Conservation (phyloP, 2,113 vertebrate genomes). For the Cromileptes altivelis region DNA sequence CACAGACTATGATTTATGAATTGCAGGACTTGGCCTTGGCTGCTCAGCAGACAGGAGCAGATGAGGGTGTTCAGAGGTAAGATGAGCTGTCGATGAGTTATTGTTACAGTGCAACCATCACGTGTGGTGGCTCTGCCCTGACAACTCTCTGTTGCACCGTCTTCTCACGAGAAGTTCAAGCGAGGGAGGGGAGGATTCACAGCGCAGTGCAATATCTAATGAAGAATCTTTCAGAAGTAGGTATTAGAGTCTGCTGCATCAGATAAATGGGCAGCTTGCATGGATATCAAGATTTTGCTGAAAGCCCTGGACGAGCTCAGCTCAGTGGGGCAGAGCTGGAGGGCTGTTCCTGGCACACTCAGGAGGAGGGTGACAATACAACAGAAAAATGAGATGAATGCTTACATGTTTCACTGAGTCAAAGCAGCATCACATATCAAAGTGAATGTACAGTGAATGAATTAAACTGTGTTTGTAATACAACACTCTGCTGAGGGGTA, state of each 20-base stretch:
- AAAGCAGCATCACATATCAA: background rate
- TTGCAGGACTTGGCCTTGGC: background rate
- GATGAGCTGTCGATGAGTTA: conserved; percentile 75
- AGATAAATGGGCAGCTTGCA: conserved; percentile 46
- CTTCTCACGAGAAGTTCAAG: conserved; percentile 81
- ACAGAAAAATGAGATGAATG: conserved; percentile 4
- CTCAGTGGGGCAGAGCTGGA: conserved; percentile 9
- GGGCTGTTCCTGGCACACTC: background rate
- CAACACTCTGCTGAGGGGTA: background rate
- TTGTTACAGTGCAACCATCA: conserved; percentile 75
- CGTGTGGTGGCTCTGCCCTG: conserved; percentile 74
- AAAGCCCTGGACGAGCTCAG: conserved; percentile 2
- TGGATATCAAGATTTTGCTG: conserved; percentile 40
- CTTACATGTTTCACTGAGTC: background rate
- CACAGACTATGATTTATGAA: conserved; percentile 14
- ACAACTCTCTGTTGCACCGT: conserved; percentile 69
- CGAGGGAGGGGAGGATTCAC: conserved; percentile 61
- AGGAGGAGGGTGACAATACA: background rate
- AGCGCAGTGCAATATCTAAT: conserved; percentile 60
- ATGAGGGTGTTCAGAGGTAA: conserved; percentile 67
- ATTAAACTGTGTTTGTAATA: background rate
- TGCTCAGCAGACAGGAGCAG: conserved; percentile 24
- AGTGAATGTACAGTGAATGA: background rate
- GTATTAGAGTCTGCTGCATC: conserved; percentile 60
- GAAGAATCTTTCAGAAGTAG: conserved; percentile 66